Conservation (phyloP, 1,140 invertebrate species). For the Myzus persicae region DNA sequence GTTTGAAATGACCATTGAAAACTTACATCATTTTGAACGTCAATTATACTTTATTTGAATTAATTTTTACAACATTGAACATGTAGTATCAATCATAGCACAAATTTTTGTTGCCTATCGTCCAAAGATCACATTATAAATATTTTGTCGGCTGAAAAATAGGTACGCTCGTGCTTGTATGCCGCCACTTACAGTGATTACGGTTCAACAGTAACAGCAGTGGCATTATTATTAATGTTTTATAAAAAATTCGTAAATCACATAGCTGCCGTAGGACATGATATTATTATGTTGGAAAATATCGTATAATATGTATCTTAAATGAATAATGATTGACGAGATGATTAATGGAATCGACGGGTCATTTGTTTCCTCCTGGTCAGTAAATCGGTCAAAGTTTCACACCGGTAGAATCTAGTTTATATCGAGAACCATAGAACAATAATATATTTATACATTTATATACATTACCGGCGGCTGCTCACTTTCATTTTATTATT, state of each 20-base stretch:
- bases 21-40: neutral
- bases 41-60: neutral
- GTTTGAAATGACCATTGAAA: neutral
- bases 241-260: constrained; percentile 7
- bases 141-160: neutral
- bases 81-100: neutral
- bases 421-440: neutral
- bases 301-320: neutral
- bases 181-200: neutral
- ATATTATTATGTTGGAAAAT: neutral
- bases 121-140: neutral
- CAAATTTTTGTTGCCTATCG: neutral
- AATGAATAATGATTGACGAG: constrained; percentile 32
- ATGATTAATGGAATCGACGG: constrained; percentile 37
- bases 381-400: constrained; percentile 48
- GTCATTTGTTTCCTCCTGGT: constrained; percentile 40
- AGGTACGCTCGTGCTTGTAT: neutral
- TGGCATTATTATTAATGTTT: constrained; percentile 10
- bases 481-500: constrained; percentile 36
- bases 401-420: constrained; percentile 41
- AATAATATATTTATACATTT: neutral
- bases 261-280: neutral
- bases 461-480: neutral
- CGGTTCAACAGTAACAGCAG: neutral
- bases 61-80: neutral